phyloP scores from a whole-genome alignment of 2,113 vertebrate genomes.

The Cynoglossus semilaevis region DNA sequence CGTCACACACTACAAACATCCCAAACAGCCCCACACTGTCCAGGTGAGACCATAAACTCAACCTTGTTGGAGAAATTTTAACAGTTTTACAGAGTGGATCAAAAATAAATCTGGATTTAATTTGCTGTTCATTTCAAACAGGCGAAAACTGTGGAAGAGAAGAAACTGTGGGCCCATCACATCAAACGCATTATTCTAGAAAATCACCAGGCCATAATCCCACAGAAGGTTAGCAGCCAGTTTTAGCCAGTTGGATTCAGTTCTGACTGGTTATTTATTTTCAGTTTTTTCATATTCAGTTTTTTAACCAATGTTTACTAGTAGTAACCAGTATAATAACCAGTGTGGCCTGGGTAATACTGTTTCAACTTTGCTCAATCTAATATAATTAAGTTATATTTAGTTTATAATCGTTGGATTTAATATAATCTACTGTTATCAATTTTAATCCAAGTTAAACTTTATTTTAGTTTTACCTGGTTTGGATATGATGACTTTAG shows the following conservation, averaged over 20 bases:
- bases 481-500: too few species aligned
- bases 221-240: slow-evolving; percentile 84
- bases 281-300: too few species aligned
- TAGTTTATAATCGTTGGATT: too few species aligned
- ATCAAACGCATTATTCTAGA: slow-evolving; percentile 93
- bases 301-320: too few species aligned
- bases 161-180: slow-evolving; percentile 89
- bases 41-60: slow-evolving; percentile 77
- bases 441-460: too few species aligned
- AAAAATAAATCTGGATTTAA: neutral
- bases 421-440: too few species aligned
- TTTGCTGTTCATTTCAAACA: slow-evolving; percentile 38
- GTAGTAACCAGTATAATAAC: too few species aligned
- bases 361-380: too few species aligned
- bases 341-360: too few species aligned
- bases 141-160: slow-evolving; percentile 87
- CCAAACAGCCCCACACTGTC: slow-evolving; percentile 88
- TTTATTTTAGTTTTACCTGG: too few species aligned
- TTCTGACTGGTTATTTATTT: neutral
- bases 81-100: neutral
- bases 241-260: neutral
- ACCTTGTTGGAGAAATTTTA: neutral
- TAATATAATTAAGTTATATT: too few species aligned
- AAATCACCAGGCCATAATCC: slow-evolving; percentile 88
- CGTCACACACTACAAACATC: slow-evolving; percentile 89